Conservation (phyloP, 2,113 vertebrate genomes). For the Engystomops pustulosus region DNA sequence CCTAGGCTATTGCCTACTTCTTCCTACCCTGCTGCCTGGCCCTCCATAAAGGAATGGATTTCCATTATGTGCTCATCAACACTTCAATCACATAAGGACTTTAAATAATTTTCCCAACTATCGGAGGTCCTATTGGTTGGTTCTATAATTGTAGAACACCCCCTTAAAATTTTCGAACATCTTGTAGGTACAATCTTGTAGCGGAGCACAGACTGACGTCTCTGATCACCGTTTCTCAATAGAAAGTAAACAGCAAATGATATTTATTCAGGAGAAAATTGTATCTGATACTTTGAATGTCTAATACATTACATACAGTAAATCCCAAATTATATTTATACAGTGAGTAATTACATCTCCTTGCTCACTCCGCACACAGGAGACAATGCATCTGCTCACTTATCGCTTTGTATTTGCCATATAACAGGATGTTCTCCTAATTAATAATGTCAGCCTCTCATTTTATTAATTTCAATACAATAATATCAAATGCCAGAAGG, state of each 20-base stretch:
- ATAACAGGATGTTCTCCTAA: background rate
- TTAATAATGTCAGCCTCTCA: background rate
- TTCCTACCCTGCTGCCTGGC: too few species aligned
- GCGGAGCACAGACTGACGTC: background rate
- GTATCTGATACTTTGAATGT: constrained; percentile 34
- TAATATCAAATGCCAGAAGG: background rate
- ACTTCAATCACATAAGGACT: too few species aligned
- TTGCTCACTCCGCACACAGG: constrained; percentile 10
- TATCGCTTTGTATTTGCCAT: constrained; percentile 14
- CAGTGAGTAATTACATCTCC: constrained; percentile 35
- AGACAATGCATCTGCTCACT: constrained; percentile 13
- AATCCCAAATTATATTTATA: constrained; percentile 46
- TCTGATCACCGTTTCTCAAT: background rate
- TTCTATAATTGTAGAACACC: too few species aligned
- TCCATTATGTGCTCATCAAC: too few species aligned
- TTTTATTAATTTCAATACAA: background rate
- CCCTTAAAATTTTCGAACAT: background rate
- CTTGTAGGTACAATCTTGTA: background rate
- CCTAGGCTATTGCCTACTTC: too few species aligned
- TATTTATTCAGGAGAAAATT: constrained; percentile 25
- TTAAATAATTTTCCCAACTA: too few species aligned
- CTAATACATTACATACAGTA: constrained; percentile 31
- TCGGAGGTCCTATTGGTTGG: too few species aligned
- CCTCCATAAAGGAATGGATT: too few species aligned
- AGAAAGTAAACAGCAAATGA: constrained; percentile 44